Base-by-base conservation (phyloP, 2,113 vertebrate species). In the Platichthys flesus region DNA sequence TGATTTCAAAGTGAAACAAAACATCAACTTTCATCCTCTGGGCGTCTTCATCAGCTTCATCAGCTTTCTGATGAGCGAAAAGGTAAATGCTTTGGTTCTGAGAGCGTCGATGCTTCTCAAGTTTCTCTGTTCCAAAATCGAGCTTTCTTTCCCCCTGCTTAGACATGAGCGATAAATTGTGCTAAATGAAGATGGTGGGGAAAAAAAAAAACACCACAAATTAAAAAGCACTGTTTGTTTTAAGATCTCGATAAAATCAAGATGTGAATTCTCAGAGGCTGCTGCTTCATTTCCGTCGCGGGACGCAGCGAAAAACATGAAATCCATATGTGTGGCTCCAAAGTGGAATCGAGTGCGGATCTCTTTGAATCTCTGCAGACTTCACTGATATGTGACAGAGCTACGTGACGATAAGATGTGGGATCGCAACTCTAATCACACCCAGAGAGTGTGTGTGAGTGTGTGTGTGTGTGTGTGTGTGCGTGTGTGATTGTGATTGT, bases 1-100 rank as follows among this genome's bases (percentile, higher is more conserved):
- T 60, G 79, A 80, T 91, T 85, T 91, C 78, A 91, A 91, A 93
- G 87, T 67, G 66, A 54, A 76, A 82, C 66, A 59, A 62, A 66
- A 79, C 55, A 70, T 73, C 28, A 68, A 67, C 88, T 87, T 92
- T 91, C 85, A 93, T 91, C 86, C 82, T 18, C 78, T 24, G 40
- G 57, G 58, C 69, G 69, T 67, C 76, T 83, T 85, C 80, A 78
- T 73, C 77, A 56, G 70, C 40, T 64, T 76, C 80, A 78, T 73
- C 77, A 54, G 70, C 40, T 66, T 76, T 72, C 47, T 85, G 86
- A 87, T 76, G 68, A 78, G 68, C 26, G 69, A 73, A 74, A 75
- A 84, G 66, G 74, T 81, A 82, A 86, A 81, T 35, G 78, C 69
- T 78, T 85, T 77, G 73, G 28, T 82, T 74, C 60, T 62, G 49